A percentile compares a stretch with the other conserved stretches of the same genome.
Conservation (phyloP, 2,888 invertebrate species). For the Heliconius hortense region DNA sequence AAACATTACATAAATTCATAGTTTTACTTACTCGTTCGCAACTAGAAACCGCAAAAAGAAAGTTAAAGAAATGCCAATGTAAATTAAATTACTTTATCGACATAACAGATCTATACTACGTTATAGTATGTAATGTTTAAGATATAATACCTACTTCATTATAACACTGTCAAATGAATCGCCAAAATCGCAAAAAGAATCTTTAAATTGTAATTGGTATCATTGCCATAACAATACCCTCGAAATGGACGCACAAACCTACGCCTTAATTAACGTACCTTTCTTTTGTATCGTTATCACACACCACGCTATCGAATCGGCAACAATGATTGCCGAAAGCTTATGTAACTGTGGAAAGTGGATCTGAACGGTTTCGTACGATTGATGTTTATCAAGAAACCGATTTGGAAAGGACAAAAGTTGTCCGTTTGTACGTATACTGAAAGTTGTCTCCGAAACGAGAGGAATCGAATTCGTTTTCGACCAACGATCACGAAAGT, state of each 20-base stretch:
- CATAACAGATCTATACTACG: conserved; percentile 15
- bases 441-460: conserved; percentile 48
- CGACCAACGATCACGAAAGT: conserved; percentile 72
- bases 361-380: conserved; percentile 65
- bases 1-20: conserved; percentile 7
- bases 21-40: conserved; percentile 16
- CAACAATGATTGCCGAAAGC: conserved; percentile 58
- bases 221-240: conserved; percentile 37
- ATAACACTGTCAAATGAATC: conserved; percentile 23
- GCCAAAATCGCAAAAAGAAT: conserved; percentile 34
- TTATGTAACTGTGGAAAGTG: conserved; percentile 75
- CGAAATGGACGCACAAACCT: conserved; percentile 51
- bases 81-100: conserved; percentile 25
- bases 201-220: conserved; percentile 35
- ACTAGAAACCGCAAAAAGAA: conserved; percentile 23
- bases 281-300: conserved; percentile 55
- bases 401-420: conserved; percentile 76
- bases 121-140: not conserved
- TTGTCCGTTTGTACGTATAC: conserved; percentile 43
- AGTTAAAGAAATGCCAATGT: conserved; percentile 19
- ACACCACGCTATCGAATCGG: conserved; percentile 51
- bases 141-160: conserved; percentile 9
- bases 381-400: conserved; percentile 72
- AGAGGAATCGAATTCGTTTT: conserved; percentile 73
- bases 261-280: conserved; percentile 65